phyloP scores from a whole-genome alignment of 2,113 vertebrate genomes.

The Heterotilapia buettikoferi region DNA sequence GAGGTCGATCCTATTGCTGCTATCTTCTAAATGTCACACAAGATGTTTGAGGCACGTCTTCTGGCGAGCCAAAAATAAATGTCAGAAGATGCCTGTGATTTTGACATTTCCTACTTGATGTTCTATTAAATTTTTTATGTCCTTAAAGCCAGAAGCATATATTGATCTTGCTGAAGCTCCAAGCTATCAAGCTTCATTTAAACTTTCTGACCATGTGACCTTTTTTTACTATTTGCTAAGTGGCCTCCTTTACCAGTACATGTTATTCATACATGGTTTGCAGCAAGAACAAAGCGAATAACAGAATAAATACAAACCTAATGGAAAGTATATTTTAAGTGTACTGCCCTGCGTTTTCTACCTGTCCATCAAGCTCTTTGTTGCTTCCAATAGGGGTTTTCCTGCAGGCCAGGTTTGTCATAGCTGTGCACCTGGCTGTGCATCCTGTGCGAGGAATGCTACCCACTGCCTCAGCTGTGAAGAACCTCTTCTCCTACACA shows the following conservation, averaged over 20 bases:
- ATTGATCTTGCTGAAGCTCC: background rate
- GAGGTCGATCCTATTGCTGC: background rate
- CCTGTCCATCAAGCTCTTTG: background rate
- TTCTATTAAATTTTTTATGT: slow-evolving; percentile 1
- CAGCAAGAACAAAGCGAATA: background rate
- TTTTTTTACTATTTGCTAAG: background rate
- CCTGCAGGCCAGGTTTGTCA: slow-evolving; percentile 69
- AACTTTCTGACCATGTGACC: background rate
- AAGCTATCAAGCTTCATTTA: slow-evolving; percentile 1
- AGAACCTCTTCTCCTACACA: slow-evolving; percentile 70
- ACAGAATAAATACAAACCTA: background rate
- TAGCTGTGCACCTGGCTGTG: slow-evolving; percentile 73
- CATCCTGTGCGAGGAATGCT: slow-evolving; percentile 74
- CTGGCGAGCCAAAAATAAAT: background rate
- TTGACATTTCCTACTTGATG: background rate
- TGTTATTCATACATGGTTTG: background rate
- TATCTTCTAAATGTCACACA: background rate
- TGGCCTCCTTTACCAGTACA: background rate
- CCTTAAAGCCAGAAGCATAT: background rate
- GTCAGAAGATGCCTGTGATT: background rate
- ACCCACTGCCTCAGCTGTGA: slow-evolving; percentile 79
- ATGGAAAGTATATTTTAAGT: background rate
- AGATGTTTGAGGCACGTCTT: background rate
- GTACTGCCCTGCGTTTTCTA: background rate
- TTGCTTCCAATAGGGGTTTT: slow-evolving; percentile 71